A percentile compares a stretch with the other conserved stretches of the same genome.
Conservation (phyloP, 2,797 vertebrate species). For the Cetoscarus ocellatus region DNA sequence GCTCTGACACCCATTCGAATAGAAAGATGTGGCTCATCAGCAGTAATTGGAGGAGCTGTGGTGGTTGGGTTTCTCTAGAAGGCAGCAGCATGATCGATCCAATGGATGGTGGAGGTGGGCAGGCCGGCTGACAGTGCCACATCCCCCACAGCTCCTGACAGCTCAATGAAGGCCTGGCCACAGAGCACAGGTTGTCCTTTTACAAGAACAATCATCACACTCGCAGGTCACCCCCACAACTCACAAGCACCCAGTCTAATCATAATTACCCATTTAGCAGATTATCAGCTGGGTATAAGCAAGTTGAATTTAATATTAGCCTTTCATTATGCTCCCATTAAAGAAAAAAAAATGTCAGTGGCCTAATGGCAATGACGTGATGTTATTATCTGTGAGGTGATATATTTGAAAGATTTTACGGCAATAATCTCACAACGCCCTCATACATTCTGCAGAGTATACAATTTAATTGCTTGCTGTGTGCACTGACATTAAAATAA, state of each 20-base stretch:
- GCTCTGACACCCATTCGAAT: slow-evolving; percentile 53
- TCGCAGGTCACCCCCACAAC: slow-evolving; percentile 57
- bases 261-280: slow-evolving; percentile 71
- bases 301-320: slow-evolving; percentile 61
- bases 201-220: slow-evolving; percentile 56
- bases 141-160: slow-evolving; percentile 61
- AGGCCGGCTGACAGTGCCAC: slow-evolving; percentile 47
- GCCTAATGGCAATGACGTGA: slow-evolving; percentile 58
- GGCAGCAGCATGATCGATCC: slow-evolving; percentile 64
- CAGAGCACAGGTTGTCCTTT: slow-evolving; percentile 63
- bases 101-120: slow-evolving; percentile 50
- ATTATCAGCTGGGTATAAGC: slow-evolving; percentile 63
- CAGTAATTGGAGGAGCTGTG: slow-evolving; percentile 77
- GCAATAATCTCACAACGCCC: slow-evolving; percentile 59
- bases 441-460: slow-evolving; percentile 47
- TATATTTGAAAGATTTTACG: slow-evolving; percentile 69
- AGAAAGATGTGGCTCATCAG: slow-evolving; percentile 73
- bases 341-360: slow-evolving; percentile 74
- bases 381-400: slow-evolving; percentile 70
- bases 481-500: slow-evolving; percentile 36
- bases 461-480: slow-evolving; percentile 47
- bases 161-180: slow-evolving; percentile 56
- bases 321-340: slow-evolving; percentile 70
- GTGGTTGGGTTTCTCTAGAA: slow-evolving; percentile 71
- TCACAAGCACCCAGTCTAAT: slow-evolving; percentile 63